A percentile compares a stretch with the other conserved stretches of the same genome.
phyloP scores from a whole-genome alignment of 2,888 invertebrate genomes.

The Stictocephala bisonia region DNA sequence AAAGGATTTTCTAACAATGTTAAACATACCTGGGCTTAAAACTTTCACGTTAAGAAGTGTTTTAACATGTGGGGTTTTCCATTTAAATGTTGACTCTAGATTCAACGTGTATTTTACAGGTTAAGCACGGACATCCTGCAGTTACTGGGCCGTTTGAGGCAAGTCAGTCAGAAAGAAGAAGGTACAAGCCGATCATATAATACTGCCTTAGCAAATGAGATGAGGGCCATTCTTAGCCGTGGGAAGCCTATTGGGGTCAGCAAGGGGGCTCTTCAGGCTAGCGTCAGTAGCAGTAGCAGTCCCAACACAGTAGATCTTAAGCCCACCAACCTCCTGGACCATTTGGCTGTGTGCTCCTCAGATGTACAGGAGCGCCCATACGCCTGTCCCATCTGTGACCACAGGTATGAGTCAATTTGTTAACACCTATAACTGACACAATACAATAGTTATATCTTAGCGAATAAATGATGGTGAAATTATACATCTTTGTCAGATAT shows the following conservation, averaged over 20 bases:
- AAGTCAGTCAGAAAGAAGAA: slow-evolving; percentile 10
- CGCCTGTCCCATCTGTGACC: slow-evolving; percentile 44
- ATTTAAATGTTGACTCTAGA: too few relatives aligned
- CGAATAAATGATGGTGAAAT: too few relatives aligned
- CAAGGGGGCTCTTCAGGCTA: slow-evolving; percentile 23
- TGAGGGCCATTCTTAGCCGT: slow-evolving; percentile 8
- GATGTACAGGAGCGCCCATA: slow-evolving; percentile 38
- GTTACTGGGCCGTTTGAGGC: slow-evolving; percentile 25
- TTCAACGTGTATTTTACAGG: too few relatives aligned
- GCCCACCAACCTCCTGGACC: slow-evolving; percentile 43
- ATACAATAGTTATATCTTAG: too few relatives aligned
- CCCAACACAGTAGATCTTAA: neutral
- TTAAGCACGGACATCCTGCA: slow-evolving; percentile 23
- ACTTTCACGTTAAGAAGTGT: too few relatives aligned
- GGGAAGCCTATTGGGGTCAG: neutral
- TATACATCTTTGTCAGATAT: too few relatives aligned
- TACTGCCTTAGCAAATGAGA: neutral
- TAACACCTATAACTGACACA: neutral
- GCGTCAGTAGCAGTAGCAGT: neutral
- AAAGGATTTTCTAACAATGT: too few relatives aligned
- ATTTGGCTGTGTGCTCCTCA: slow-evolving; percentile 32
- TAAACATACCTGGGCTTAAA: too few relatives aligned
- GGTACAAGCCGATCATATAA: neutral
- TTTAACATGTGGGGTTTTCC: too few relatives aligned
- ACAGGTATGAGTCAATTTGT: slow-evolving; percentile 1